Conservation (phyloP, 1,140 invertebrate species). For the Homalodisca vitripennis region DNA sequence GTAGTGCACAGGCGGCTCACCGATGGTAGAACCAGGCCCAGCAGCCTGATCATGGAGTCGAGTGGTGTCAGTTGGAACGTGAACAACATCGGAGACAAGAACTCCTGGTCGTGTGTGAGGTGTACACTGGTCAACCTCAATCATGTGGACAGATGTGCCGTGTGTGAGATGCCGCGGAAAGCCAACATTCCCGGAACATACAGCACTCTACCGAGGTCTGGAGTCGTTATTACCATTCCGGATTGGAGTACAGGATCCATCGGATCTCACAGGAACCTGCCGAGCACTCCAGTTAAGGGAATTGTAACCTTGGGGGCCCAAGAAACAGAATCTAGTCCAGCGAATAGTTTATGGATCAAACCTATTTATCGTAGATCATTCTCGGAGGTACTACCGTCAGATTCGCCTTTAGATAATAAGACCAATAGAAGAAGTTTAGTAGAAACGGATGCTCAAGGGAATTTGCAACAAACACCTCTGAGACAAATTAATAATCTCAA, state of each 20-base stretch:
- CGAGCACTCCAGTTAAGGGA: conserved; percentile 53
- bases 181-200: conserved; percentile 49
- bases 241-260: conserved; percentile 49
- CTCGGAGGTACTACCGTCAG: conserved; percentile 52
- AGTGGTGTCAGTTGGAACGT: conserved; percentile 43
- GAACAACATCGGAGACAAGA: conserved; percentile 47
- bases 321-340: conserved; percentile 33
- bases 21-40: conserved; percentile 33
- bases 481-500: conserved; percentile 40
- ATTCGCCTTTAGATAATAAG: conserved; percentile 47
- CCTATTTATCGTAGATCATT: conserved; percentile 50
- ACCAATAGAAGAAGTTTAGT: conserved; percentile 57
- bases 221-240: conserved; percentile 54
- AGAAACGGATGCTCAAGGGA: conserved; percentile 54
- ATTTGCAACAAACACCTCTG: conserved; percentile 32
- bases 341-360: conserved; percentile 33
- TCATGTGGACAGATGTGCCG: conserved; percentile 56
- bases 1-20: conserved; percentile 31
- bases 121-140: conserved; percentile 58
- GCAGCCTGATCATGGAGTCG: conserved; percentile 38
- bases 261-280: conserved; percentile 52
- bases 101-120: conserved; percentile 58
- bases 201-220: conserved; percentile 50
- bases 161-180: conserved; percentile 60
- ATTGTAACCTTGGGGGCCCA: conserved; percentile 43